Evolutionary conservation across 2,888 invertebrate species (phyloP).

Genomic region (Hydrotaea diabolus): DNA sequence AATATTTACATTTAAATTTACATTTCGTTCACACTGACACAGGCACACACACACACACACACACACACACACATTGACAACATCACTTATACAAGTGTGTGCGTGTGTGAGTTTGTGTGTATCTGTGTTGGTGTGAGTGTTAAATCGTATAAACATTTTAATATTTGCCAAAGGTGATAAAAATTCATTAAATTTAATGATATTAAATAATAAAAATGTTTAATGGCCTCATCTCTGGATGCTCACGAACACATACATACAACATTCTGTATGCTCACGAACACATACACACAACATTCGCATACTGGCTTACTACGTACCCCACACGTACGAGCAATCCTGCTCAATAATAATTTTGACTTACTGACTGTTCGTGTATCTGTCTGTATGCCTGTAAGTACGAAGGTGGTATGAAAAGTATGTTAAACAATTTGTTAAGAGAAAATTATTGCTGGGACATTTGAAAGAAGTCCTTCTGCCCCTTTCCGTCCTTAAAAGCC

Average conservation of each 20-base stretch:
- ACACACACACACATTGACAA: no score
- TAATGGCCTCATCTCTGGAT: conserved; percentile 20
- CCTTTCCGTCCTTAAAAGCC: no score
- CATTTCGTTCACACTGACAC: neutral
- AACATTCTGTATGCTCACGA: neutral
- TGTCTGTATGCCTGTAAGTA: neutral
- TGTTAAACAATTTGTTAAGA: no score
- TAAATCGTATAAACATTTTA: conserved; percentile 4
- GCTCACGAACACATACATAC: neutral
- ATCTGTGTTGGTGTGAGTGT: no score
- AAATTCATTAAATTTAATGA: conserved; percentile 66
- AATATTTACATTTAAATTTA: neutral
- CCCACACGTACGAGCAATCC: conserved; percentile 13
- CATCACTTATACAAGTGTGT: neutral
- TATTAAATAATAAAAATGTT: conserved; percentile 52
- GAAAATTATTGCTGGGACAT: no score
- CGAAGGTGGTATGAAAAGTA: neutral
- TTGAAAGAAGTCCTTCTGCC: no score
- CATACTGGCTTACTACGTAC: no score
- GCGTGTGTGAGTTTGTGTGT: no score
- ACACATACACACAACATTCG: neutral
- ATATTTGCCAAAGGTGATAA: conserved; percentile 61
- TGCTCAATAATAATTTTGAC: conserved; percentile 10
- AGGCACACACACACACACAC: no score
- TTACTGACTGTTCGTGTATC: neutral